Conservation (phyloP, 2,888 invertebrate species). For the Heliconius aoede region DNA sequence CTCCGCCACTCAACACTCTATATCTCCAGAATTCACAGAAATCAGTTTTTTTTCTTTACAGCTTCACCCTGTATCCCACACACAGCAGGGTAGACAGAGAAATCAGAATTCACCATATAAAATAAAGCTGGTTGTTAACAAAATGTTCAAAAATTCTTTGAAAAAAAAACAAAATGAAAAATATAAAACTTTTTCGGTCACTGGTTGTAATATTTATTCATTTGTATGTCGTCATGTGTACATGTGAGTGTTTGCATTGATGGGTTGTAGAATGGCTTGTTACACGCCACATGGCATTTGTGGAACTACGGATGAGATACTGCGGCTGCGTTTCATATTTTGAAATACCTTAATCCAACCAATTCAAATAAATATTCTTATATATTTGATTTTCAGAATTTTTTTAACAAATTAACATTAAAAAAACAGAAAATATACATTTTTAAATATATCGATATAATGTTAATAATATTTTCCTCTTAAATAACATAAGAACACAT, state of each 20-base stretch:
- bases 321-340: not conserved
- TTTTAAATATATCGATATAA: no score
- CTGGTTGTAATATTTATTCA: not conserved
- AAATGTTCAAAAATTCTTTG: not conserved
- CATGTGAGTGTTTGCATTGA: not conserved
- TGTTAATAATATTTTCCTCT: not conserved
- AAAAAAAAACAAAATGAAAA: not conserved
- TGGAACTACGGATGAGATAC: not conserved
- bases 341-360: not conserved
- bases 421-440: no score
- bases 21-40: no score
- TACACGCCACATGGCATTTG: not conserved
- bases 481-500: not conserved
- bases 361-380: not conserved
- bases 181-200: not conserved
- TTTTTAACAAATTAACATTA: no score
- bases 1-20: no score
- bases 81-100: no score
- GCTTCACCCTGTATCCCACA: no score
- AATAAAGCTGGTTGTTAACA: no score
- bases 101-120: no score
- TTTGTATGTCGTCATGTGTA: not conserved
- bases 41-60: no score
- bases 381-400: not conserved
- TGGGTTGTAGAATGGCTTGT: constrained; percentile 2